A percentile compares a stretch with the other conserved stretches of the same genome.
Conservation (phyloP, 1,140 invertebrate species). For the Spodoptera frugiperda region DNA sequence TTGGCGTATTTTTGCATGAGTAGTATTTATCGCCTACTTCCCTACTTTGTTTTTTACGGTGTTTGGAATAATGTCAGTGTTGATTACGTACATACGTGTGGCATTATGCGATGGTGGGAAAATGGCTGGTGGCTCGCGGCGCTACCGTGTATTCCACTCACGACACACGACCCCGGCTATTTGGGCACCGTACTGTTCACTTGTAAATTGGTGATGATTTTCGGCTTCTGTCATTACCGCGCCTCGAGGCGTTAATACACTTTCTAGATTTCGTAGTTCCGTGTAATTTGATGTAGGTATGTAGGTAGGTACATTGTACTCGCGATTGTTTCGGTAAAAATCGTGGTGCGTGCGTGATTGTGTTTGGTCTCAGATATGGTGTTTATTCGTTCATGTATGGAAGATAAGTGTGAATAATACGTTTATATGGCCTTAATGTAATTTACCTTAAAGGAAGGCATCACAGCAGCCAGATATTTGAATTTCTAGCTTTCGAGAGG, state of each 20-base stretch:
- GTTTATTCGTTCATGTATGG: conserved; percentile 7
- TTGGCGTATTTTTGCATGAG: not conserved
- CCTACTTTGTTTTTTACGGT: not conserved
- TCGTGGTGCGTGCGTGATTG: conserved; percentile 10
- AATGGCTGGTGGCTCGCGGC: conserved; percentile 71
- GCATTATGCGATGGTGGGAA: conserved; percentile 71
- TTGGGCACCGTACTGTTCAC: conserved; percentile 70
- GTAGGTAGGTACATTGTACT: not conserved
- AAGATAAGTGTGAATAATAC: not conserved
- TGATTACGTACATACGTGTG: conserved; percentile 51
- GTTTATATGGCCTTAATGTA: not conserved
- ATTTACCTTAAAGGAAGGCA: no score
- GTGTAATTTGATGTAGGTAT: conserved; percentile 35
- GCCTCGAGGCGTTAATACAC: conserved; percentile 50
- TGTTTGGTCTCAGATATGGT: not conserved
- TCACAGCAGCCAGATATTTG: no score
- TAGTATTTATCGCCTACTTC: not conserved
- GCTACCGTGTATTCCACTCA: conserved; percentile 78
- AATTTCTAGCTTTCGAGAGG: no score
- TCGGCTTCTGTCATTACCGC: conserved; percentile 75
- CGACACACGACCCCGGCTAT: conserved; percentile 70
- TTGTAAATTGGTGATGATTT: conserved; percentile 70
- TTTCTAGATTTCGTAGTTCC: conserved; percentile 55
- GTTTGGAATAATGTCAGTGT: conserved; percentile 18
- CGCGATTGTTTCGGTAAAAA: conserved; percentile 17